phyloP scores from a whole-genome alignment of 2,888 invertebrate genomes.

The Pollenia amentaria region DNA sequence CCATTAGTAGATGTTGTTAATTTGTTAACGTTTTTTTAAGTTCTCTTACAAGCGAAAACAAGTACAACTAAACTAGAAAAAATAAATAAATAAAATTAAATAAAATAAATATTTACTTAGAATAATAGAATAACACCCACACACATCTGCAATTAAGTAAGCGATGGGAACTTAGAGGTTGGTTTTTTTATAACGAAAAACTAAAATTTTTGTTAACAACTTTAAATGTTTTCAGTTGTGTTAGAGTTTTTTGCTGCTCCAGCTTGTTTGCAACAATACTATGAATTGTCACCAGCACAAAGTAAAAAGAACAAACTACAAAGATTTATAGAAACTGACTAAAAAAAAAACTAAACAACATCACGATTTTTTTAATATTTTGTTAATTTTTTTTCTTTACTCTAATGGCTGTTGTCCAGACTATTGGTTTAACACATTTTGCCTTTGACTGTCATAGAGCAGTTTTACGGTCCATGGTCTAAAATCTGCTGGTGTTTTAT shows the following conservation, averaged over 20 bases:
- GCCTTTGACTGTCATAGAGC: slow-evolving; percentile 63
- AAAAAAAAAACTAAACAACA: slow-evolving; percentile 49
- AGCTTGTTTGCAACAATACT: slow-evolving; percentile 33
- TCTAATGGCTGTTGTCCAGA: slow-evolving; percentile 65
- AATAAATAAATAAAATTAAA: slow-evolving; percentile 24
- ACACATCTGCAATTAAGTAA: slow-evolving; percentile 42
- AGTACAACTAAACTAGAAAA: neutral
- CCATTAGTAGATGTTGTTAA: slow-evolving; percentile 50
- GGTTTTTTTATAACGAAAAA: slow-evolving; percentile 51
- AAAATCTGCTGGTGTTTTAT: slow-evolving; percentile 45
- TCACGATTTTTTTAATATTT: slow-evolving; percentile 62
- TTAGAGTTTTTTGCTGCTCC: slow-evolving; percentile 5
- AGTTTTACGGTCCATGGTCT: slow-evolving; percentile 54
- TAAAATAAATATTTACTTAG: slow-evolving; percentile 31
- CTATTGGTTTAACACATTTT: slow-evolving; percentile 55
- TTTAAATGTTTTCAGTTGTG: slow-evolving; percentile 44
- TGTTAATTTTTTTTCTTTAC: neutral
- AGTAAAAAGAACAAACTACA: slow-evolving; percentile 42
- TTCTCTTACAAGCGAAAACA: neutral
- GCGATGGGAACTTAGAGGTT: slow-evolving; percentile 45
- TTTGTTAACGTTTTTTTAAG: slow-evolving; percentile 32
- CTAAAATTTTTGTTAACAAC: slow-evolving; percentile 55
- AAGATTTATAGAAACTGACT: slow-evolving; percentile 8
- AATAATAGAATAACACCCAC: slow-evolving; percentile 61
- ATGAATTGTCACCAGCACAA: slow-evolving; percentile 55